Evolutionary conservation across 2,888 invertebrate genomes (phyloP).

Genomic region (Eristalinus sepulchralis): DNA sequence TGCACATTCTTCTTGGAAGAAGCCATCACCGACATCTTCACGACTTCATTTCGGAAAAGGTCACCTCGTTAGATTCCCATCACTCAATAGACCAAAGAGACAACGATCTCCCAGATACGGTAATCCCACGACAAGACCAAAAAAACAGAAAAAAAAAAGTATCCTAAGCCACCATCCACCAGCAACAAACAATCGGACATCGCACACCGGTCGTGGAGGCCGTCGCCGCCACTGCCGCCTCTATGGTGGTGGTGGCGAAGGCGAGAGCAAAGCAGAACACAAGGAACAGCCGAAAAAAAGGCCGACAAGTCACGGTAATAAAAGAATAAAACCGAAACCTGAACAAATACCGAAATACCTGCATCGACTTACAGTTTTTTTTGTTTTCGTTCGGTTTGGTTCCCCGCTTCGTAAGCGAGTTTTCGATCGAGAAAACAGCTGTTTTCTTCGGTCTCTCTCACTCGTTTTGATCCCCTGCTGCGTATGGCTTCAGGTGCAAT

Average conservation of each 20-base stretch:
- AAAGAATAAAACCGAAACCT: conserved; percentile 36
- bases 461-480: background rate
- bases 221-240: too few species aligned
- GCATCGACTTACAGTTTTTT: conserved; percentile 5
- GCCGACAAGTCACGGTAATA: conserved; percentile 32
- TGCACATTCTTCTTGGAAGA: background rate
- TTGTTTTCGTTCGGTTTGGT: background rate
- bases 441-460: conserved; percentile 17
- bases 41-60: background rate
- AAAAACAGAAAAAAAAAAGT: background rate
- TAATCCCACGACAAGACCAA: background rate
- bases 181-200: background rate
- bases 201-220: background rate
- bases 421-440: conserved; percentile 34
- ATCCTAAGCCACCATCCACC: background rate
- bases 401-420: conserved; percentile 21
- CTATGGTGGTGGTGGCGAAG: background rate
- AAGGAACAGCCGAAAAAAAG: conserved; percentile 4
- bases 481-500: conserved; percentile 39
- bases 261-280: background rate
- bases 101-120: background rate
- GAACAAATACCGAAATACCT: conserved; percentile 51
- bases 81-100: background rate
- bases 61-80: background rate
- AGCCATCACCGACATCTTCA: background rate